These are phyloP conservation scores for Australoheros scitulus DNA, from an alignment of 2,113 vertebrate genomes.

Conservation along the genomic window DNA sequence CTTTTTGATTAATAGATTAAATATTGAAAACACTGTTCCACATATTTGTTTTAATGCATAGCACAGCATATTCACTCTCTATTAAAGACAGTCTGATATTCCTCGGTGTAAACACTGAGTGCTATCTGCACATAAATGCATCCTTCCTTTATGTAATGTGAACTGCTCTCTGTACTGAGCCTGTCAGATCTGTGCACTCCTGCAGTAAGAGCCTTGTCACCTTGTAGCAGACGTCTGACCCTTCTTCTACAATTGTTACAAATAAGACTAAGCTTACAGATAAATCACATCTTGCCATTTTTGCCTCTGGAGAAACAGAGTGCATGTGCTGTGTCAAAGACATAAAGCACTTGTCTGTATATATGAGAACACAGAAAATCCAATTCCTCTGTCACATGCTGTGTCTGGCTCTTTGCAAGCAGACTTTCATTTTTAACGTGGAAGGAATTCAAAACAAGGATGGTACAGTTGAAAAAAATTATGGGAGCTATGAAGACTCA, in stretches of 20 bases:
- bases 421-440: not conserved
- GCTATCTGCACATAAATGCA: not conserved
- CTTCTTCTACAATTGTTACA: not conserved
- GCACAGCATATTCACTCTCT: not conserved
- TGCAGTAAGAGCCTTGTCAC: not conserved
- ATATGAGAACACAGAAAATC: conserved; percentile 14
- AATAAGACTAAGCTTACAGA: not conserved
- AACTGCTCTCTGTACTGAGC: fast-evolving
- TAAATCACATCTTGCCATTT: not conserved
- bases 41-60: not conserved
- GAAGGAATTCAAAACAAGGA: not conserved
- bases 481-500: not conserved
- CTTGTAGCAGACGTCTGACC: not conserved
- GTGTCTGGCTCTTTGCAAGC: not conserved
- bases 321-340: not conserved
- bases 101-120: not conserved
- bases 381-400: not conserved
- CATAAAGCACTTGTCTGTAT: not conserved
- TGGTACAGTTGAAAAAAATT: not conserved
- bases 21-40: not conserved
- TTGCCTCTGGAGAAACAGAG: not conserved
- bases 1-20: not conserved
- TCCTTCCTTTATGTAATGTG: fast-evolving
- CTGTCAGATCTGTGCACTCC: conserved; percentile 5
- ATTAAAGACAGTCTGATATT: not conserved